These are phyloP conservation scores for Baccha elongata DNA, from an alignment of 2,888 invertebrate species.

Conservation along the genomic window DNA sequence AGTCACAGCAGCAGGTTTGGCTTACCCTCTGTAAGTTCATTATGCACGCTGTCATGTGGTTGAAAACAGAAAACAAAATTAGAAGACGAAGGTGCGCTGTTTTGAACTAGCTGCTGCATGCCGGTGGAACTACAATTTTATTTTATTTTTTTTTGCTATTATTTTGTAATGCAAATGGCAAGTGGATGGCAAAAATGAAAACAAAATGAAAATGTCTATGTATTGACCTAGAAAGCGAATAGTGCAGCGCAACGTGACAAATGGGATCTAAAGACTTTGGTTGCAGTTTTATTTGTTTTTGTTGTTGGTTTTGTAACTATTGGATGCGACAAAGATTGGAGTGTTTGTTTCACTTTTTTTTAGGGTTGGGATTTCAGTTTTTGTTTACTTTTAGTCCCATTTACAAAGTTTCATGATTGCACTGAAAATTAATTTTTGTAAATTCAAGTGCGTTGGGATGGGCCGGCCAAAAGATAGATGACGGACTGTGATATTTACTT, in stretches of 20 bases:
- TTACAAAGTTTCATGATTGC: neutral
- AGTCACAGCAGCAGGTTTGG: slow-evolving; percentile 39
- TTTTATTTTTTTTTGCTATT: slow-evolving; percentile 9
- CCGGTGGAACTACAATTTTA: slow-evolving; percentile 22
- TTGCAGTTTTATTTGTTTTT: slow-evolving; percentile 9
- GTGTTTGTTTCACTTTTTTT: slow-evolving; percentile 4
- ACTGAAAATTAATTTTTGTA: neutral
- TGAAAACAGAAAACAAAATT: slow-evolving; percentile 22
- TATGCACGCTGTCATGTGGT: slow-evolving; percentile 56
- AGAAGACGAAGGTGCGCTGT: slow-evolving; percentile 52
- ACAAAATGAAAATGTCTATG: slow-evolving; percentile 68
- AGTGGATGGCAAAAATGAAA: slow-evolving; percentile 69
- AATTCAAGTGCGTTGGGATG: no score
- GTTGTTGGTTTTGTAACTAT: neutral
- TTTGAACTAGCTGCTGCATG: slow-evolving; percentile 13
- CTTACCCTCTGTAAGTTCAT: slow-evolving; percentile 64
- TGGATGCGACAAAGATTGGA: slow-evolving; percentile 21
- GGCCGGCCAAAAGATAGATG: no score
- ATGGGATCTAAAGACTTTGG: slow-evolving; percentile 20
- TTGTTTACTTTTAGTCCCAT: slow-evolving; percentile 16
- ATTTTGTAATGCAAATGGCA: slow-evolving; percentile 61
- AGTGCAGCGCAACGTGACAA: neutral
- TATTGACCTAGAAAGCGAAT: slow-evolving; percentile 70
- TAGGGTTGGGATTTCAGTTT: slow-evolving; percentile 34
- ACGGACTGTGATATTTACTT: no score